Evolutionary conservation across 1,140 invertebrate genomes (phyloP), one percentile per base, ranked within the genome.

Genomic region (Caerostris extrusa): DNA sequence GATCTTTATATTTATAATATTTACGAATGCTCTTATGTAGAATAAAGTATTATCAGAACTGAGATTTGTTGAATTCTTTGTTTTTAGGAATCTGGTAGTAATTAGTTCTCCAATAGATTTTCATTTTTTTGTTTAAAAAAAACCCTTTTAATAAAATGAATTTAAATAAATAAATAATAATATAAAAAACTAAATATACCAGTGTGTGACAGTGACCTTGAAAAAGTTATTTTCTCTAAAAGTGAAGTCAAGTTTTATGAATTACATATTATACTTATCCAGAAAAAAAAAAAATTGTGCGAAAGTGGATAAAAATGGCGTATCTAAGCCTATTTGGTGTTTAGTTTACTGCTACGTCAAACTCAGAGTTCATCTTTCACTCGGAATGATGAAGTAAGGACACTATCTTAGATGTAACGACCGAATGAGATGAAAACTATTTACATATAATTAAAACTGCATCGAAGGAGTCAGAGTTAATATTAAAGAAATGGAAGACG

Each of bases 371-470:
- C 71, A 77, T 77, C 71, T 50, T 10, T 77, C 71, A 77, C 71
- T 77, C 71, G 53, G 71, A 50, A 5, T 53, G 12, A 34, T 34
- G 34, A 34, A 34, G 34, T 34, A 34, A 34, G 0, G 34, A 34
- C 71, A 50, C 53, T 77, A 77, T 77, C 71, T 77, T 50, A 77
- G 7, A 19, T 50, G 71, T 77, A 77, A 77, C 34, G 71, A 85
- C 56, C 55, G 83, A 10, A 67, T 53, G 61, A 88, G 86, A 58
- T 67, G 60, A 10, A 88, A 55, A 88, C 61, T 88, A 67, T 88
- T 67, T 67, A 88, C 55, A 88, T 53, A 53, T 55, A 61, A n/a
- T 85, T 88, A 67, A 64, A 88, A 50, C 86, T 88, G n/a, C 34
- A 53, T 58, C 61, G 50, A 67, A 60, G 50, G 67, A 60, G 67